phyloP scores from a whole-genome alignment of 2,797 vertebrate species.

The Labroides dimidiatus region DNA sequence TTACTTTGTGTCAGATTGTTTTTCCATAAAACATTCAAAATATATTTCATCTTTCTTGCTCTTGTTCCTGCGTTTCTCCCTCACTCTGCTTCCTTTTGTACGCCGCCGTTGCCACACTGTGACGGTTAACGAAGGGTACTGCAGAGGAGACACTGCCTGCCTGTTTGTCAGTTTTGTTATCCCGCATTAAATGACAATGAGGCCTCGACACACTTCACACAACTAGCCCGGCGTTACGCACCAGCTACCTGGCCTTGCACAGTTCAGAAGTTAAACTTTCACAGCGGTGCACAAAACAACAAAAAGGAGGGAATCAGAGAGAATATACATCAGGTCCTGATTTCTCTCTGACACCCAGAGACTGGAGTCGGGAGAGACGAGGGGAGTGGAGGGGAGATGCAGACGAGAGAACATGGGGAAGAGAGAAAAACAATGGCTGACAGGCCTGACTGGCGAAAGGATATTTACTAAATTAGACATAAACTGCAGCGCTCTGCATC shows the following conservation, averaged over 20 bases:
- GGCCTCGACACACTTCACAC: conserved; percentile 63
- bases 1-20: conserved; percentile 99
- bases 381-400: conserved; percentile 8
- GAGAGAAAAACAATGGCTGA: conserved; percentile 79
- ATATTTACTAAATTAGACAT: conserved; percentile 88
- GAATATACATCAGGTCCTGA: conserved; percentile 49
- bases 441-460: conserved; percentile 83
- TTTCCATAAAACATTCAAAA: conserved; percentile 99
- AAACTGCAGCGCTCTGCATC: conserved; percentile 84
- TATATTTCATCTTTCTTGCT: conserved; percentile 90
- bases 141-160: conserved; percentile 61
- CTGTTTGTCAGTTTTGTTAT: conserved; percentile 69
- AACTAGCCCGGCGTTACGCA: conserved; percentile 47
- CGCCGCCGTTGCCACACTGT: conserved; percentile 42
- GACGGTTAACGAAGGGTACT: conserved; percentile 75
- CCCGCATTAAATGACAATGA: conserved; percentile 75
- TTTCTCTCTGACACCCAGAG: conserved; percentile 69
- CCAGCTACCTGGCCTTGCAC: conserved; percentile 63
- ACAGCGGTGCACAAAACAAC: conserved; percentile 51
- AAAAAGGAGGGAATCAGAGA: conserved; percentile 61
- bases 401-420: conserved; percentile 40
- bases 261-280: conserved; percentile 68
- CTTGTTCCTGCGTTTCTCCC: conserved; percentile 58
- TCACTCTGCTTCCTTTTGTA: conserved; percentile 48
- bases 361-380: conserved; percentile 37